Evolutionary conservation across 2,888 invertebrate species (phyloP), one percentile per base, ranked within the genome.

Genomic region (Tinea pellionella): DNA sequence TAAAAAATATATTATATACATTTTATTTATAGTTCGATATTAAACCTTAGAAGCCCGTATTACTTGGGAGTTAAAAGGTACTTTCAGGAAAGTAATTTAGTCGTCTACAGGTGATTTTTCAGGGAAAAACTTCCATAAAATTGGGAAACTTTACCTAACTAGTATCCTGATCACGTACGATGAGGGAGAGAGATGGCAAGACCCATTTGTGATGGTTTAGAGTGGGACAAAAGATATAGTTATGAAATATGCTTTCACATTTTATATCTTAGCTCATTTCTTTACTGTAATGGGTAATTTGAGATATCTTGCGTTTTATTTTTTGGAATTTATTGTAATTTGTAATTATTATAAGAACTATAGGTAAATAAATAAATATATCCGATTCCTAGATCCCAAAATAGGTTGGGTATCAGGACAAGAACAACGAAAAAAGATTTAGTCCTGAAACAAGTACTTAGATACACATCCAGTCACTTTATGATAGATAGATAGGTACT

Each of bases 101-200:
- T 18, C 53, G 53, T 24, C 53, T 53, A 24, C 77, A 79, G 80
- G 80, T 80, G 74, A 78, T 80, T 82, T 81, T 82, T 82, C 81
- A 81, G 72, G 71, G 72, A 65, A 29, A 73, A 77, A 77, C 72
- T 73, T 71, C 75, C 72, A 77, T 80, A 77, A 77, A 76, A 68
- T 69, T 71, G 69, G 73, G 73, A 73, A 77, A 73, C 73, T 75
- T 70, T 62, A 62, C 57, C 64, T 64, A 62, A 71, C 76, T 78
- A 73, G 80, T 76, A 83, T 64, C 63, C 83, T 60, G 67, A 75
- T 81, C 83, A 83, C 83, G 83, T 80, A 65, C 69, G 64, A 61
- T 59, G 72, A 59, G 68, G 13, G 70, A 76, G 65, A 15, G 71
- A 65, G 68, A 71, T 3, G 56, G 62, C 1, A 15, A 15, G 12